These are phyloP conservation scores for Molothrus ater DNA, from an alignment of 2,797 vertebrate species.

Conservation along the genomic window DNA sequence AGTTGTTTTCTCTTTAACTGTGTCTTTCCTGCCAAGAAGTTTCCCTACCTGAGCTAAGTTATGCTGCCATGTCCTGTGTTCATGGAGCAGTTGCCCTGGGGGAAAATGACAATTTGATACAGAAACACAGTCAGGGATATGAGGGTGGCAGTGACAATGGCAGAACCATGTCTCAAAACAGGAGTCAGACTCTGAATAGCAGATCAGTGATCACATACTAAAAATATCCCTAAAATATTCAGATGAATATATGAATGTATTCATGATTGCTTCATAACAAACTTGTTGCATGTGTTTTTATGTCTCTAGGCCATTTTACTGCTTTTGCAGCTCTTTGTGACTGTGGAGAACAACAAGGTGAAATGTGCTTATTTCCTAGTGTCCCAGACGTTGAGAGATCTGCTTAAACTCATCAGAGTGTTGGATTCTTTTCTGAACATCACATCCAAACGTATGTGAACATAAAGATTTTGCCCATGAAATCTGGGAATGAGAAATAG, in stretches of 20 bases:
- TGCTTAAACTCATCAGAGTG: neutral
- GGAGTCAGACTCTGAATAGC: neutral
- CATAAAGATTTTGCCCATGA: neutral
- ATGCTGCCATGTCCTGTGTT: neutral
- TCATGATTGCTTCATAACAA: neutral
- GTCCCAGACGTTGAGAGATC: neutral
- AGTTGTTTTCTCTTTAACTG: neutral
- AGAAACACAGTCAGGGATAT: neutral
- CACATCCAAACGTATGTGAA: neutral
- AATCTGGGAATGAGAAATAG: neutral
- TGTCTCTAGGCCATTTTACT: neutral
- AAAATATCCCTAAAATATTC: neutral
- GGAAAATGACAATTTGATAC: neutral
- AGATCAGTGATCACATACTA: neutral
- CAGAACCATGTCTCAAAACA: neutral
- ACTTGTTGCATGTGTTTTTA: neutral
- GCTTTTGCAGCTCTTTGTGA: neutral
- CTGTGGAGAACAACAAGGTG: neutral
- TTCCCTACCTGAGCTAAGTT: neutral
- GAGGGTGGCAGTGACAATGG: neutral
- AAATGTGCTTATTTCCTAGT: neutral
- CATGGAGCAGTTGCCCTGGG: neutral
- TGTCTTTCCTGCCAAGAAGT: neutral
- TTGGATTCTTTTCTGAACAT: neutral
- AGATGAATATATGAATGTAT: neutral